Evolutionary conservation across 2,797 vertebrate genomes (phyloP), one percentile per base, ranked within the genome.

Genomic region (Bufotes viridis): DNA sequence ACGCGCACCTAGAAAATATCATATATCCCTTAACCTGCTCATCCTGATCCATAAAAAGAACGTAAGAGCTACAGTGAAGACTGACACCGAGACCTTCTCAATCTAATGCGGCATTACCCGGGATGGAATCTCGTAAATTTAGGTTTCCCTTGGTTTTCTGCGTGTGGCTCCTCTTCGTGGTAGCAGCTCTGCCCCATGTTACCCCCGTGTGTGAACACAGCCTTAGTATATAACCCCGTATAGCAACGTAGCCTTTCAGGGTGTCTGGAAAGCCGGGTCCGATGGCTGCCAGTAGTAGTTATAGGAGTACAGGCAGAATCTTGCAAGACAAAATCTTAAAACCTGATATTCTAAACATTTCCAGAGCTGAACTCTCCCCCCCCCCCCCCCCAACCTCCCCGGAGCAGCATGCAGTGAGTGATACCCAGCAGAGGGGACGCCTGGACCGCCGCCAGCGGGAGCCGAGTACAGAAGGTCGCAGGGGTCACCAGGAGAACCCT

Each of bases 401-500:
- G 11, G 53, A 0, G 74, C 29, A 34, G 26, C 34, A 15, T 7
- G 11, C 34, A 15, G 26, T 42, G 55, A 42, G 24, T 79, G 82
- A 84, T 42, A 61, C 53, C 26, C 29, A 7, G 4, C 69, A 34
- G 15, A 42, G 20, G 24, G 55, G 67, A 61, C 18, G 57, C 70
- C 51, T 76, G 82, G 82, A 75, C 55, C 17, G 8, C 12, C 8
- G 82, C 82, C 82, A 84, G 82, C 69, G 0, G n/a, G 3, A 60
- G 61, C 67, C 1, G 24, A 74, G 82, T 60, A 74, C 69, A 74
- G 29, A 51, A 18, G 82, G 70, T 76, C 51, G 14, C 24, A 0
- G 24, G 34, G 53, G 81, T 83, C 67, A 65, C 26, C 53, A 12
- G 29, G 53, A 58, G 67, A 12, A 84, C 82, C 82, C 82, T 17